Evolutionary conservation across 1,140 invertebrate genomes (phyloP), one percentile per base, ranked within the genome.

Genomic region (Brachionus manjavacas): DNA sequence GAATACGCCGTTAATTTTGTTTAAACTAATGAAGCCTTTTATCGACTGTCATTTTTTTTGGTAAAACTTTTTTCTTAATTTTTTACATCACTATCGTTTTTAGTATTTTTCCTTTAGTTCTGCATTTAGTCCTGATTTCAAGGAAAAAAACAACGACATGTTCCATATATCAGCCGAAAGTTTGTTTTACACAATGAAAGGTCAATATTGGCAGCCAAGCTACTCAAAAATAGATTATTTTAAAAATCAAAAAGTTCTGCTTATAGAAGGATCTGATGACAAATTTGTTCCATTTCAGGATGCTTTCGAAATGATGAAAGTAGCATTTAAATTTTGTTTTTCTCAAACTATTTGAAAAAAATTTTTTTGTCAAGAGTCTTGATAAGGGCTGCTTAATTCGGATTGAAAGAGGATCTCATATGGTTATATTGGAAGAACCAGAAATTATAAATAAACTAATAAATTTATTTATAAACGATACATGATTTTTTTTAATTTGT

Each of bases 291-390:
- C 92, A 12, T 89, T 93, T 85, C 91, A 93, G 25, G 93, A 94
- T 86, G 93, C 93, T 89, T 92, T 93, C 86, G 93, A 93, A 88
- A 94, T 94, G 93, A 92, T 93, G 88, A 91, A 92, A 87, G 92
- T 93, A 88, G 8, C 9, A 2, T 0, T 20, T n/a, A 4, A 46
- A 74, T 43, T 23, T n/a, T 11, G 4, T 74, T 46, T 41, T 43
- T 35, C 7, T 76, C 86, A 83, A 78, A 39, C 84, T 83, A 25
- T 16, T 16, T 31, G 16, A 31, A 84, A 86, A 16, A 85, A 28
- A 70, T 28, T 35, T 20, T 28, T 49, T 31, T 2, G 2, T 28
- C 7, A 84, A 74, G 52, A 41, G 14, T 60, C 64, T 74, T 14
- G 78, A 60, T 16, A 55, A 39, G 12, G n/a, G 78, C 12, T 70